A percentile compares a stretch with the other conserved stretches of the same genome.
These are phyloP conservation scores for Melikaiella ostensackeni DNA, from an alignment of 2,888 invertebrate species.

Conservation along the genomic window DNA sequence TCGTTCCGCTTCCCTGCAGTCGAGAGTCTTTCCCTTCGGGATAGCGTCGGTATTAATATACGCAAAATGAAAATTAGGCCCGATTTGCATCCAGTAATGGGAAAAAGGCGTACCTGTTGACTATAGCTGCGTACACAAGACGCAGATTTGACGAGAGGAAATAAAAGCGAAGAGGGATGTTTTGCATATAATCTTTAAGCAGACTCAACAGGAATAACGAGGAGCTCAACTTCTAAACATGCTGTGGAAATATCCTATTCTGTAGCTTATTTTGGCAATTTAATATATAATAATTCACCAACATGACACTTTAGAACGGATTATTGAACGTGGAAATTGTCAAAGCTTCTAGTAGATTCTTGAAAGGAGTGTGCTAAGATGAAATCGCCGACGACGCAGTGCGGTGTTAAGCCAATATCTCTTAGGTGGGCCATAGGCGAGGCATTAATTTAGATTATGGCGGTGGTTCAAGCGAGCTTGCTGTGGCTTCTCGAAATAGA, in stretches of 20 bases:
- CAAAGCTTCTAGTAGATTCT: background rate
- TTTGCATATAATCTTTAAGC: conserved; percentile 44
- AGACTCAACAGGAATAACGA: conserved; percentile 43
- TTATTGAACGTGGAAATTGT: background rate
- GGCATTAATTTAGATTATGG: conserved; percentile 64
- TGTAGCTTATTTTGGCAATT: no score
- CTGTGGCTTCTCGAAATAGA: conserved; percentile 57
- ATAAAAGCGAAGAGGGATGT: conserved; percentile 45
- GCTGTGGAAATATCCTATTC: no score
- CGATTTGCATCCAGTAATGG: conserved; percentile 81
- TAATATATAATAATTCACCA: background rate
- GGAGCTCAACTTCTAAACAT: background rate
- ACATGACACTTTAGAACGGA: background rate
- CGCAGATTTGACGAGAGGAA: conserved; percentile 39
- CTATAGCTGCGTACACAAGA: conserved; percentile 48
- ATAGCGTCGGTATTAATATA: conserved; percentile 79
- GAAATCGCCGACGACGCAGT: conserved; percentile 35
- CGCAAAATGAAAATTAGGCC: conserved; percentile 82
- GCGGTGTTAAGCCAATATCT: conserved; percentile 40
- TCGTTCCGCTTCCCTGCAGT: conserved; percentile 46
- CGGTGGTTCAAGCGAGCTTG: conserved; percentile 50
- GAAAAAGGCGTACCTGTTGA: conserved; percentile 73
- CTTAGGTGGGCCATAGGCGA: conserved; percentile 49
- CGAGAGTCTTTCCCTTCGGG: conserved; percentile 69
- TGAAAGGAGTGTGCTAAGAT: conserved; percentile 29